Conservation (phyloP, 2,113 vertebrate genomes). For the Octodon degus region DNA sequence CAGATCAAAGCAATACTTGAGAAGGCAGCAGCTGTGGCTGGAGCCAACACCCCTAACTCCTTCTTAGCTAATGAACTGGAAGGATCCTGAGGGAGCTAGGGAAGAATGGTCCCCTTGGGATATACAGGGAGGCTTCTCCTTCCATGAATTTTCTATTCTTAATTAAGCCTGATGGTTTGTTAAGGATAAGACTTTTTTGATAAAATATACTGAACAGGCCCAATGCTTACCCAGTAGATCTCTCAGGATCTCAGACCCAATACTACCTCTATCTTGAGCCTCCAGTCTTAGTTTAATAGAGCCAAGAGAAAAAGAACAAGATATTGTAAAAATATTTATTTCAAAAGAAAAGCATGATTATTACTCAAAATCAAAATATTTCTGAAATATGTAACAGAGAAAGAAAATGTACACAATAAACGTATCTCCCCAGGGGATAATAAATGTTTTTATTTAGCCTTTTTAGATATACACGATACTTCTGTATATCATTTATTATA, state of each 20-base stretch:
- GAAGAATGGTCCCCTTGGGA: conserved; percentile 69
- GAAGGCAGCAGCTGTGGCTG: conserved; percentile 80
- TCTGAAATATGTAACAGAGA: conserved; percentile 49
- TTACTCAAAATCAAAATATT: conserved; percentile 61
- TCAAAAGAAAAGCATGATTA: conserved; percentile 40
- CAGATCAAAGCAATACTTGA: conserved; percentile 59
- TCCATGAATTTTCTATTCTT: conserved; percentile 76
- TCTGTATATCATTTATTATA: neutral
- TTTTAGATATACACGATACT: conserved; percentile 9
- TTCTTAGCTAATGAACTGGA: conserved; percentile 81
- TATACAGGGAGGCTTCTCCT: neutral
- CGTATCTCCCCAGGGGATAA: neutral
- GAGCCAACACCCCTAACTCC: conserved; percentile 52
- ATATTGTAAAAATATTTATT: conserved; percentile 43
- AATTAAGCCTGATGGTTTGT: conserved; percentile 69
- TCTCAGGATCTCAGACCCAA: conserved; percentile 6
- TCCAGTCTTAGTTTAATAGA: neutral
- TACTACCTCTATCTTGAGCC: neutral
- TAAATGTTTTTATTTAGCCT: conserved; percentile 45
- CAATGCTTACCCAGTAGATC: conserved; percentile 33
- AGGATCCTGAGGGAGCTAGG: conserved; percentile 70
- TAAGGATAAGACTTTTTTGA: conserved; percentile 54
- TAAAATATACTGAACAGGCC: conserved; percentile 58
- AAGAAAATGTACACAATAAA: conserved; percentile 54
- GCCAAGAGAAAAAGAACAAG: neutral